A percentile compares a stretch with the other conserved stretches of the same genome.
These are phyloP conservation scores for Ferdinandea cuprea DNA, from an alignment of 2,888 invertebrate genomes.

Conservation along the genomic window DNA sequence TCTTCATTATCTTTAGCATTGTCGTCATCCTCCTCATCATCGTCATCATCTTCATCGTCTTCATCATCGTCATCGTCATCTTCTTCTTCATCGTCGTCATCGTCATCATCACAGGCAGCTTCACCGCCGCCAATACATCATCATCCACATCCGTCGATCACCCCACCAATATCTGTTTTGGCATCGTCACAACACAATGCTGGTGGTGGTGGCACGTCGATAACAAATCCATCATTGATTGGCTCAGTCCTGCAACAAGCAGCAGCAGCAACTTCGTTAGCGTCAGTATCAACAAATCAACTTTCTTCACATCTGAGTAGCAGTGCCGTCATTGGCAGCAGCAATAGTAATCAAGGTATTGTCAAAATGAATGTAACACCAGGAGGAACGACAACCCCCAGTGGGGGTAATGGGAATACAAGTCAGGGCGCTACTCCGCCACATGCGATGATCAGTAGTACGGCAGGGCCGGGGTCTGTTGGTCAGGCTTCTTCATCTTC, in stretches of 20 bases:
- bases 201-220: constrained; percentile 41
- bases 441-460: constrained; percentile 36
- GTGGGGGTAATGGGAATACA: constrained; percentile 35
- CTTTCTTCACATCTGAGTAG: constrained; percentile 39
- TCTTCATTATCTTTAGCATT: constrained; percentile 62
- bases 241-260: constrained; percentile 58
- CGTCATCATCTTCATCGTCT: constrained; percentile 65
- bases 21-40: constrained; percentile 68
- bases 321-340: constrained; percentile 5
- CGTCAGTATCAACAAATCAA: constrained; percentile 50
- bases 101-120: constrained; percentile 61
- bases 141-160: constrained; percentile 52
- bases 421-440: constrained; percentile 53
- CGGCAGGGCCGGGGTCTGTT: constrained; percentile 62
- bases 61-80: constrained; percentile 67
- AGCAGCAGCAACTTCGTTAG: constrained; percentile 31
- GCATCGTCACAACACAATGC: constrained; percentile 59
- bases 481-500: constrained; percentile 61
- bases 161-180: constrained; percentile 60
- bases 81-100: constrained; percentile 59
- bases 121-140: constrained; percentile 68
- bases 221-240: constrained; percentile 64
- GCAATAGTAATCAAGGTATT: constrained; percentile 31
- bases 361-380: constrained; percentile 64
- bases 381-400: constrained; percentile 11